Base-by-base conservation (phyloP, 2,797 vertebrate species). In the Sitta carolinensis region DNA sequence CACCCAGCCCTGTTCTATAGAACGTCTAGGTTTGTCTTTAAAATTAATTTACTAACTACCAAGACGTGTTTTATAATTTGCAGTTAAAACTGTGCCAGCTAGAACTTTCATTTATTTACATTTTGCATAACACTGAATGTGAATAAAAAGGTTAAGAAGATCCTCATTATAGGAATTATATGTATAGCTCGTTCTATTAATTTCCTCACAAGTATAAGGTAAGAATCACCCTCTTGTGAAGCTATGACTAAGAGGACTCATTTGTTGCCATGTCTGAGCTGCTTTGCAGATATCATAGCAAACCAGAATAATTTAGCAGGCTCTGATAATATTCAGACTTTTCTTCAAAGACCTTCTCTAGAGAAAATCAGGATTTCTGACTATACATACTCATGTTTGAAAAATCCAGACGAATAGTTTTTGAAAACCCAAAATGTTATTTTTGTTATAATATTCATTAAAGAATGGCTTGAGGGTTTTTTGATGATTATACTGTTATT, bases 401-500 rank as follows among this genome's bases (percentile, higher is more conserved):
- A 92, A 91, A 92, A 88, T 74, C 55, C 61, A 62, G 32, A 50
- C 40, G 26, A 84, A 68, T 3, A 68, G 45, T 87, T 57, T 82
- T 94, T 69, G 55, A 87, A 82, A 84, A 62, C 38, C 30, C 25
- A 12, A 74, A 74, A 79, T 64, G 54, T 72, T 88, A 76, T 52
- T 87, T 76, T 70, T 67, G 18, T 27, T 89, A 77, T 87, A 94
- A 83, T 83, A 91, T 74, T 93, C 38, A 90, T 82, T 95, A 62
- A 91, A 83, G 52, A 94, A 89, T 62, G 18, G 50, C n/a, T 93
- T 94, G 80, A 86, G 62, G 10, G 94, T 96, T 96, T 96, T 81
- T 64, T 96, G 55, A 75, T 92, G 96, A 96, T 95, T 93, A 90
- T 87, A 89, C 93, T 93, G 75, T 89, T 94, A 91, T 94, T 97